Conservation (phyloP, 2,113 vertebrate genomes). For the Melanostigma gelatinosum region DNA sequence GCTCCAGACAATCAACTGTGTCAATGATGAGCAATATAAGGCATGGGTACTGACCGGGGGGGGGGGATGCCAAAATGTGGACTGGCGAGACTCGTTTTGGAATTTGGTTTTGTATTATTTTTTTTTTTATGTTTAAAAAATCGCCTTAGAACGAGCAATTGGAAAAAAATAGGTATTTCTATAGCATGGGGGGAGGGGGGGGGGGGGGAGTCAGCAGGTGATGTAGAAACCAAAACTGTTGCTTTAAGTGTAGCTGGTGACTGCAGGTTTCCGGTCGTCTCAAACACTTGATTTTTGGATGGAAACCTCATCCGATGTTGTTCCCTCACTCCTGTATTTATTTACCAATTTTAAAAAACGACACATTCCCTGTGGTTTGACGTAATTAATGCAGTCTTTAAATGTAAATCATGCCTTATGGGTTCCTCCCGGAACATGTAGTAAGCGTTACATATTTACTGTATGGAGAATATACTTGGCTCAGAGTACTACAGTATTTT, state of each 20-base stretch:
- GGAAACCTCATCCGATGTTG: slow-evolving; percentile 6
- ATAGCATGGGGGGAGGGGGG: slow-evolving; percentile 19
- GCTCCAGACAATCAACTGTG: slow-evolving; percentile 64
- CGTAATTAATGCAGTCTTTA: slow-evolving; percentile 64
- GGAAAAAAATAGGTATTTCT: slow-evolving; percentile 38
- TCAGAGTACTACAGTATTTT: slow-evolving; percentile 62
- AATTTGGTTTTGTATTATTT: slow-evolving; percentile 32
- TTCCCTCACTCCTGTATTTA: slow-evolving; percentile 70
- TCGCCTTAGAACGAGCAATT: slow-evolving; percentile 54
- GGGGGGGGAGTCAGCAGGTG: slow-evolving; percentile 8
- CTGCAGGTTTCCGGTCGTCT: slow-evolving; percentile 85
- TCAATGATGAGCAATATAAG: background rate
- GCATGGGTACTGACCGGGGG: background rate
- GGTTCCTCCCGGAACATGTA: slow-evolving; percentile 56
- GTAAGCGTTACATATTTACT: slow-evolving; percentile 58
- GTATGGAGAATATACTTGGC: slow-evolving; percentile 47
- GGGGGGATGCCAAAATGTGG: slow-evolving; percentile 1
- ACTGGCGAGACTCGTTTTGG: slow-evolving; percentile 18
- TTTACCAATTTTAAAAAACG: slow-evolving; percentile 57
- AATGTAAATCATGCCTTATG: slow-evolving; percentile 72
- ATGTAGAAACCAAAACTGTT: slow-evolving; percentile 70
- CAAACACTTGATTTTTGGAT: slow-evolving; percentile 54
- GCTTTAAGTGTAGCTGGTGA: slow-evolving; percentile 74
- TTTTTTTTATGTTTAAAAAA: slow-evolving; percentile 31
- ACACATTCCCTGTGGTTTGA: slow-evolving; percentile 79